Percentiles rank a stretch among this genome's conserved stretches.
Conservation (phyloP, 2,797 vertebrate species). For the Esox masquinongy region DNA sequence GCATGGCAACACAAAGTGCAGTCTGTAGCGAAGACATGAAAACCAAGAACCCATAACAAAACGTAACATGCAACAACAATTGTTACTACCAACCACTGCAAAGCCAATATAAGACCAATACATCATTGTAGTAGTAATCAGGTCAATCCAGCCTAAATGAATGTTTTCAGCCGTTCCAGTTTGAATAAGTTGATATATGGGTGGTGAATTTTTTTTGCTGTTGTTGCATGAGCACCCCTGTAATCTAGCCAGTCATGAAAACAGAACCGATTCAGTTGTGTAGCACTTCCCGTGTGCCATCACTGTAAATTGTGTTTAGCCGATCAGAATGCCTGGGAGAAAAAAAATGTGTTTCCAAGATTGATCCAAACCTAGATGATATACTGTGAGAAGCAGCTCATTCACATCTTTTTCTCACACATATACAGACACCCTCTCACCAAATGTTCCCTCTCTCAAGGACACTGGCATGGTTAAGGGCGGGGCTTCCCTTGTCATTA, state of each 20-base stretch:
- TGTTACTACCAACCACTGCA: not conserved
- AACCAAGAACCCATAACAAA: not conserved
- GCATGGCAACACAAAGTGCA: not conserved
- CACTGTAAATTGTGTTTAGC: conserved; percentile 55
- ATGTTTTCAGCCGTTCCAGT: conserved; percentile 46
- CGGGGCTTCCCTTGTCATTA: conserved; percentile 38
- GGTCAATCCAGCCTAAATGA: conserved; percentile 30
- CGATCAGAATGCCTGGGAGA: conserved; percentile 59
- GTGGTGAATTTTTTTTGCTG: conserved; percentile 60
- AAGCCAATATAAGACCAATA: not conserved
- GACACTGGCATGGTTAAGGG: conserved; percentile 43
- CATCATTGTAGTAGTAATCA: not conserved
- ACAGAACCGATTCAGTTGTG: conserved; percentile 64
- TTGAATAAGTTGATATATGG: conserved; percentile 56
- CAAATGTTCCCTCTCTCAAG: conserved; percentile 19
- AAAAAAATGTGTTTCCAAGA: conserved; percentile 64
- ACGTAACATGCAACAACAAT: not conserved
- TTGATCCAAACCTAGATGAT: conserved; percentile 55
- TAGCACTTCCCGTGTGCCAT: conserved; percentile 53
- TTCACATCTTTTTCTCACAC: conserved; percentile 61
- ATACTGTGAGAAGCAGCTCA: conserved; percentile 70
- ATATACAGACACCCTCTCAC: conserved; percentile 45
- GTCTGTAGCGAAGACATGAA: not conserved
- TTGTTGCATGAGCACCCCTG: conserved; percentile 45
- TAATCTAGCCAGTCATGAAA: conserved; percentile 66